phyloP scores from a whole-genome alignment of 2,888 invertebrate species.

The Steromphala cineraria region DNA sequence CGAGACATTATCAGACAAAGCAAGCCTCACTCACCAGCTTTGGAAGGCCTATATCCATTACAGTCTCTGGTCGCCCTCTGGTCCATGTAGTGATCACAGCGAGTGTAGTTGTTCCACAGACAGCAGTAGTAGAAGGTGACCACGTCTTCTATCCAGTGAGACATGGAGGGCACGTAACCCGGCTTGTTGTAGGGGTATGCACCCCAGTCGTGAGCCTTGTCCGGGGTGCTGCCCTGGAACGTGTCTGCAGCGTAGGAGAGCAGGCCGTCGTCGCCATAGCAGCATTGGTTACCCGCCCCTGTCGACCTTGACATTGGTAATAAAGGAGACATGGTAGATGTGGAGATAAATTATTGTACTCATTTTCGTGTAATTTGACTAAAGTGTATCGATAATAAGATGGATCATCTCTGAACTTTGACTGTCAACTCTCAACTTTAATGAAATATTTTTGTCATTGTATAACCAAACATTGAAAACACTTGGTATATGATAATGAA shows the following conservation, averaged over 20 bases:
- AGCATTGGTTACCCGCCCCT: conserved; percentile 91
- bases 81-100: conserved; percentile 95
- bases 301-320: not conserved
- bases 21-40: conserved; percentile 78
- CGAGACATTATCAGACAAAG: no score
- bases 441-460: no score
- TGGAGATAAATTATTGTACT: no score
- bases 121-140: conserved; percentile 94
- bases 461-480: no score
- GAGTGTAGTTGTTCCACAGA: conserved; percentile 93
- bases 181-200: conserved; percentile 85
- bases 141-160: conserved; percentile 97
- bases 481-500: no score
- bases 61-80: conserved; percentile 93
- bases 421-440: no score
- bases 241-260: conserved; percentile 96
- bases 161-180: conserved; percentile 86
- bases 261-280: conserved; percentile 93
- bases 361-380: no score
- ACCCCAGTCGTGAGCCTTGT: conserved; percentile 70
- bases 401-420: no score
- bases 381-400: no score
- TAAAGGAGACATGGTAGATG: no score
- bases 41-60: conserved; percentile 94
- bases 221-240: conserved; percentile 88